Evolutionary conservation across 2,888 invertebrate genomes (phyloP).

Genomic region (Drosophila mettleri): DNA sequence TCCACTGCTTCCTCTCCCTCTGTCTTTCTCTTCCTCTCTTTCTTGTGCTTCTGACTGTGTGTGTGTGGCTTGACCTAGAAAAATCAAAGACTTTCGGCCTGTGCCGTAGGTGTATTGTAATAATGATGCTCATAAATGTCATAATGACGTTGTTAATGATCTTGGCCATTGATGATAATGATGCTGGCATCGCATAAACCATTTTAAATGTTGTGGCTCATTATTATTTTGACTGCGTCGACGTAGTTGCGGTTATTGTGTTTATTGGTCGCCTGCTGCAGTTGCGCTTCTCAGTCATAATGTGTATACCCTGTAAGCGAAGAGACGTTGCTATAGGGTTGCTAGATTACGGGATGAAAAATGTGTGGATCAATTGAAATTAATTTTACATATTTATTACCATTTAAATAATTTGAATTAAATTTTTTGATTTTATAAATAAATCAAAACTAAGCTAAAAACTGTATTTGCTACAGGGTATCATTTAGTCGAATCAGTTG

Average conservation of each 20-base stretch:
- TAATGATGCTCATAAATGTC: constrained; percentile 27
- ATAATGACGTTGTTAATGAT: constrained; percentile 20
- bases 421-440: too few relatives aligned
- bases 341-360: neutral
- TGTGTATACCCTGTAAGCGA: constrained; percentile 30
- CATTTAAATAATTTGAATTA: too few relatives aligned
- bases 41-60: constrained; percentile 43
- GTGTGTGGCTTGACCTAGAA: constrained; percentile 69
- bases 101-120: constrained; percentile 64
- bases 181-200: constrained; percentile 65
- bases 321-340: neutral
- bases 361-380: too few relatives aligned
- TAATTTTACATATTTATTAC: too few relatives aligned
- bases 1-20: constrained; percentile 36
- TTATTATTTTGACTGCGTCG: constrained; percentile 77
- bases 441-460: too few relatives aligned
- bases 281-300: constrained; percentile 26
- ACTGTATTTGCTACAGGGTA: too few relatives aligned
- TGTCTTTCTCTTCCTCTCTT: neutral
- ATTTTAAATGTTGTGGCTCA: constrained; percentile 78
- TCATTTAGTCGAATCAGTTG: neutral
- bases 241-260: constrained; percentile 68
- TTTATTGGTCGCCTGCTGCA: constrained; percentile 61
- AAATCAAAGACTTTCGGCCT: constrained; percentile 57
- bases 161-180: constrained; percentile 37